Conservation (phyloP, 2,797 vertebrate genomes). For the Rhynchotus rufescens region DNA sequence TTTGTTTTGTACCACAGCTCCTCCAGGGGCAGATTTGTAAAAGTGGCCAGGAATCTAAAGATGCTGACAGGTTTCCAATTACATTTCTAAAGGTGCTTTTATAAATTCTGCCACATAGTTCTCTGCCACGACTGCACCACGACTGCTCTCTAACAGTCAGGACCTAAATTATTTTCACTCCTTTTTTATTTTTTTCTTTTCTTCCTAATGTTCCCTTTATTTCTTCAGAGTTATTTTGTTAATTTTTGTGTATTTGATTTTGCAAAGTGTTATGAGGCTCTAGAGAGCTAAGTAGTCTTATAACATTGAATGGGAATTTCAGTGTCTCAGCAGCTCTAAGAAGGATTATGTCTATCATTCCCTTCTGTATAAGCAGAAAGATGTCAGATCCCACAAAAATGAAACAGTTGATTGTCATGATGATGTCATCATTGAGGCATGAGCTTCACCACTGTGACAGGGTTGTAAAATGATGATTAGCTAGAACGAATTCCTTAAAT, state of each 20-base stretch:
- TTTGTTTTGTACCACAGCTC: not conserved
- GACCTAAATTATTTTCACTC: not conserved
- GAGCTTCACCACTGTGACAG: not conserved
- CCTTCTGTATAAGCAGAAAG: not conserved
- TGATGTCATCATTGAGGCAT: not conserved
- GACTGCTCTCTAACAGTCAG: not conserved
- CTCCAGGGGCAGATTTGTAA: slow-evolving; percentile 24
- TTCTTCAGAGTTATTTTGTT: not conserved
- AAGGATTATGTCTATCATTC: accelerated
- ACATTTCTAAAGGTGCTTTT: not conserved
- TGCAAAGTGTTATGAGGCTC: not conserved
- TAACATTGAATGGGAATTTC: not conserved
- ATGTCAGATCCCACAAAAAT: not conserved
- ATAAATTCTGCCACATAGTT: not conserved
- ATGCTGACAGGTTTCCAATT: not conserved
- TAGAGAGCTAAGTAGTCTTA: not conserved
- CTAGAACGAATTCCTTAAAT: not conserved
- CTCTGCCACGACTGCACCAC: not conserved
- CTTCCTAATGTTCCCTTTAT: not conserved
- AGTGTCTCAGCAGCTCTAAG: not conserved
- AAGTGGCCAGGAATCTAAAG: not conserved
- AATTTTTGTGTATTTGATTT: not conserved
- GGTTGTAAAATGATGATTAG: not conserved
- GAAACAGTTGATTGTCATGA: not conserved
- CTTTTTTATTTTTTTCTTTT: not conserved